Evolutionary conservation across 2,888 invertebrate species (phyloP), one percentile per base, ranked within the genome.

Genomic region (Diaperis boleti): DNA sequence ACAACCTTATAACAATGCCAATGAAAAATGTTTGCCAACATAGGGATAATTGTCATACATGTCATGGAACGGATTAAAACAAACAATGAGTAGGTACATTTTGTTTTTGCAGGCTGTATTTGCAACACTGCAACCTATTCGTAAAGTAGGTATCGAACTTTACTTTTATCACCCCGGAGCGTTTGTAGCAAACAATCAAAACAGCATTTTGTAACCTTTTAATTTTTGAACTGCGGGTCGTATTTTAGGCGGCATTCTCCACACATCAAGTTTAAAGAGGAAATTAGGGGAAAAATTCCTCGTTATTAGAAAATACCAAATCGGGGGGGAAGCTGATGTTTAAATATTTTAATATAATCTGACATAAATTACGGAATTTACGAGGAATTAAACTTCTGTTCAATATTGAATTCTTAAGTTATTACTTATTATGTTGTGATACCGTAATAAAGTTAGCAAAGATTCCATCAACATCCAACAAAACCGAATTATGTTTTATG

Each of bases 351-450:
- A 60, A 52, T 60, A 50, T 31, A 31, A 33, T 33, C 41, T 39
- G 41, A 13, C 20, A 41, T 37, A 17, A 50, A 52, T 60, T 52
- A 52, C 35, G 60, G 52, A 52, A 60, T 60, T 52, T 52, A 31
- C 33, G 35, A 42, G 22, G 52, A 60, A 52, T 50, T 60, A 60
- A 42, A 52, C 44, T 35, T 52, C 52, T 41, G 22, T 15, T 15
- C 35, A 18, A 52, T 52, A 60, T 60, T 45, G 52, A 52, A 60
- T 60, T 60, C 60, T 60, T 52, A 52, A 52, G 60, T 49, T 60
- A 52, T n/a, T n/a, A n/a, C n/a, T n/a, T n/a, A n/a, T 42, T 60
- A 33, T 41, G 59, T 42, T 47, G 15, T 47, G 7, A 45, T 33
- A 3, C 15, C 8, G 39, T 39, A 59, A 59, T 59, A 59, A 59